phyloP scores from a whole-genome alignment of 2,888 invertebrate species.

The Tetragnatha montana region DNA sequence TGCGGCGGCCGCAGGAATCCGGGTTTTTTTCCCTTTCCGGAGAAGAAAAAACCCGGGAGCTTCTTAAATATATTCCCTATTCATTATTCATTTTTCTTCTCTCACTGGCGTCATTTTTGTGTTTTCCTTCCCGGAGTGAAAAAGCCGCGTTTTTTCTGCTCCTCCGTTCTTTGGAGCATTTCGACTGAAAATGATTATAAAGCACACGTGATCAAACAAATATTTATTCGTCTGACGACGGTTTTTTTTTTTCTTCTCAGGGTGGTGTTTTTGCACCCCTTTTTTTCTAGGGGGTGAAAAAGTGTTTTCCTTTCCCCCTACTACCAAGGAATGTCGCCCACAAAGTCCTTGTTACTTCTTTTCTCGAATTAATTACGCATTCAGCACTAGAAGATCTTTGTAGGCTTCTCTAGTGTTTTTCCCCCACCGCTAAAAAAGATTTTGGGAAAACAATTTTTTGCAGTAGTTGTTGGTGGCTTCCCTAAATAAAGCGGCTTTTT shows the following conservation, averaged over 20 bases:
- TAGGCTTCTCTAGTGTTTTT: background rate
- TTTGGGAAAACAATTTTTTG: background rate
- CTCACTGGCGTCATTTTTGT: background rate
- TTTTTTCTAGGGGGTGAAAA: background rate
- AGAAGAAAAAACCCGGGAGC: background rate
- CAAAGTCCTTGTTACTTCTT: background rate
- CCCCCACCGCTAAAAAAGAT: background rate
- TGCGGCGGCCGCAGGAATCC: conserved; percentile 25
- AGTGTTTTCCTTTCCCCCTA: background rate
- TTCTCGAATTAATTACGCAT: background rate
- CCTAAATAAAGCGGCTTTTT: too few relatives aligned
- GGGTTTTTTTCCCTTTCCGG: background rate
- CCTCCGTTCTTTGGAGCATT: background rate
- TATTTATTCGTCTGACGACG: background rate
- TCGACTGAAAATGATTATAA: conserved; percentile 29
- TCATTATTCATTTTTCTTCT: background rate
- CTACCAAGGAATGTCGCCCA: background rate
- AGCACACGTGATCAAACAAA: conserved; percentile 12
- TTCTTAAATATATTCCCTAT: background rate
- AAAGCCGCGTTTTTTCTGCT: background rate
- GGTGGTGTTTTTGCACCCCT: background rate
- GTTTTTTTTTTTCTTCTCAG: background rate
- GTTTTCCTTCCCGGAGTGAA: background rate
- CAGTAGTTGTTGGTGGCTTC: background rate
- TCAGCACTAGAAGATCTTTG: background rate